These are phyloP conservation scores for Timandra comae DNA, from an alignment of 2,888 invertebrate species.

Conservation along the genomic window DNA sequence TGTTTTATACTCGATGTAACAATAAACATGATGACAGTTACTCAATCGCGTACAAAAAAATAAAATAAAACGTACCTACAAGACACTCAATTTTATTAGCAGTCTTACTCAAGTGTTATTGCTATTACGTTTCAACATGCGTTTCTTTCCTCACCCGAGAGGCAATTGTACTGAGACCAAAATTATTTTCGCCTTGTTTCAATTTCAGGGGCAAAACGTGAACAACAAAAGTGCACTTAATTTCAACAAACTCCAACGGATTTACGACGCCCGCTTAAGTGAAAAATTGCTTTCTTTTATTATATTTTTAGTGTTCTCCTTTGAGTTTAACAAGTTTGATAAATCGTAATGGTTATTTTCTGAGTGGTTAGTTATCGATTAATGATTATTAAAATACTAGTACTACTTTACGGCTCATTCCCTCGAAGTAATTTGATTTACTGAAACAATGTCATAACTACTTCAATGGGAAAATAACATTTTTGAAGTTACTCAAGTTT, in stretches of 20 bases:
- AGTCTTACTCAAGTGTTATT: constrained; percentile 13
- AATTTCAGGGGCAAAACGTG: constrained; percentile 28
- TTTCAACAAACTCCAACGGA: constrained; percentile 46
- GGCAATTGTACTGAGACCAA: constrained; percentile 8
- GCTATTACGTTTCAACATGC: constrained; percentile 19
- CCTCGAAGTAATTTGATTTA: too few relatives aligned
- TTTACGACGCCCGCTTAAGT: constrained; percentile 49
- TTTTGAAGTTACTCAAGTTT: too few relatives aligned
- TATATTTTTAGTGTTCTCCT: constrained; percentile 2
- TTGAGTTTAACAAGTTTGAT: not conserved
- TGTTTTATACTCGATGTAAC: too few relatives aligned
- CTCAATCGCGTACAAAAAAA: constrained; percentile 1
- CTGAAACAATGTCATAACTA: too few relatives aligned
- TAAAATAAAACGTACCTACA: constrained; percentile 3
- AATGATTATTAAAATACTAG: too few relatives aligned
- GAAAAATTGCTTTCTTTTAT: constrained; percentile 58
- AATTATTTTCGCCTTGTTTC: constrained; percentile 25
- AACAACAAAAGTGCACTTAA: constrained; percentile 56
- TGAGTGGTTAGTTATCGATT: not conserved
- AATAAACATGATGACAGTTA: not conserved
- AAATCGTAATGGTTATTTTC: not conserved
- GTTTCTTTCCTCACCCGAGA: constrained; percentile 9
- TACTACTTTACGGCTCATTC: too few relatives aligned
- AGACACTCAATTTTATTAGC: constrained; percentile 6
- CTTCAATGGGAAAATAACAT: too few relatives aligned